These are phyloP conservation scores for Blera fallax DNA, from an alignment of 2,888 invertebrate genomes.

Conservation along the genomic window DNA sequence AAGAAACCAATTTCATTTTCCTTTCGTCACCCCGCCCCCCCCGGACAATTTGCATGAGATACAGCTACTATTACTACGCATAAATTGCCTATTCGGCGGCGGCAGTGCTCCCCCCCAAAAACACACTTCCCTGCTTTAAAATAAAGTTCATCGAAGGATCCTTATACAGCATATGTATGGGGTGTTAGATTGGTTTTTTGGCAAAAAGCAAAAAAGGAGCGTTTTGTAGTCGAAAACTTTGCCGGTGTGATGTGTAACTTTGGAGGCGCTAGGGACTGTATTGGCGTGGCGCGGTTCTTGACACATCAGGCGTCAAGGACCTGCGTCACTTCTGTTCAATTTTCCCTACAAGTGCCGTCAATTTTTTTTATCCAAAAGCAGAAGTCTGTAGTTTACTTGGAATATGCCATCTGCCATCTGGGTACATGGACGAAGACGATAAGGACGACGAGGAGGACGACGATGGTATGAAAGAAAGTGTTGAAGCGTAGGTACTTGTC, in stretches of 20 bases:
- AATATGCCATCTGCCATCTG: neutral
- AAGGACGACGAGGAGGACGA: too few relatives aligned
- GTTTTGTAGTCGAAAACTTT: neutral
- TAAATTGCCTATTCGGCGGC: conserved; percentile 27
- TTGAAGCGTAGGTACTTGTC: neutral
- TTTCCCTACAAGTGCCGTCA: conserved; percentile 35
- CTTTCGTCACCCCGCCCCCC: neutral
- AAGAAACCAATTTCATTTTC: conserved; percentile 42
- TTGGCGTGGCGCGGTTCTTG: neutral
- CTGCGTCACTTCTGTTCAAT: conserved; percentile 38
- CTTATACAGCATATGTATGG: conserved; percentile 17
- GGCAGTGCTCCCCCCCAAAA: neutral
- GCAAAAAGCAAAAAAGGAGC: neutral
- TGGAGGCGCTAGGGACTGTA: neutral
- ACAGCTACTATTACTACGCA: conserved; percentile 18
- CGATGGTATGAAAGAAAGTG: too few relatives aligned
- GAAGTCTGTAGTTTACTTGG: neutral
- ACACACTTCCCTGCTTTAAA: neutral
- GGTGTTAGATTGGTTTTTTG: conserved; percentile 50
- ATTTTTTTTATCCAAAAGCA: neutral
- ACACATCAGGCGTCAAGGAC: conserved; percentile 14
- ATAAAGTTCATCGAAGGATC: neutral
- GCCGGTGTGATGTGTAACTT: neutral
- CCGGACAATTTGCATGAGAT: conserved; percentile 25
- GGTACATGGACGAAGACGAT: too few relatives aligned